These are phyloP conservation scores for Phalacrocorax aristotelis DNA, from an alignment of 2,113 vertebrate species.

Conservation along the genomic window DNA sequence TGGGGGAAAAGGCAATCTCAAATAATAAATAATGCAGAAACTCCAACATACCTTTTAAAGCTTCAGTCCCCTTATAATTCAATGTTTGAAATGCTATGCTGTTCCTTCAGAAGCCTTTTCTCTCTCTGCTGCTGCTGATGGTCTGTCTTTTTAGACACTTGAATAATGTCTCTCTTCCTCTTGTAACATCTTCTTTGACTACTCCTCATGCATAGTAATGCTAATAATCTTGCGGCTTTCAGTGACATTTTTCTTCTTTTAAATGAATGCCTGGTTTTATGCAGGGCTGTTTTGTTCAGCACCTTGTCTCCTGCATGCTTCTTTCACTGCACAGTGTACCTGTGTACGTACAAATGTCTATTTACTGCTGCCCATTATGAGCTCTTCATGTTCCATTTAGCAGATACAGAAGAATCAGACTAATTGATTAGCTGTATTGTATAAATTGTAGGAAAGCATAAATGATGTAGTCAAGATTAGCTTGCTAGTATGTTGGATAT, in stretches of 20 bases:
- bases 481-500: background rate
- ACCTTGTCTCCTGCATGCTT: background rate
- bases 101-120: constrained; percentile 38
- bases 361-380: constrained; percentile 38
- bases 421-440: constrained; percentile 47
- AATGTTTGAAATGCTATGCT: constrained; percentile 43
- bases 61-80: constrained; percentile 36
- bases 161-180: constrained; percentile 57
- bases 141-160: constrained; percentile 56
- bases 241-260: constrained; percentile 46
- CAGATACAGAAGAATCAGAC: background rate
- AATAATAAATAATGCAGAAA: constrained; percentile 65
- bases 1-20: constrained; percentile 37
- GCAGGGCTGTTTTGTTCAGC: constrained; percentile 1
- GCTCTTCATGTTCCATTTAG: constrained; percentile 37
- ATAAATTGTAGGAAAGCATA: constrained; percentile 10
- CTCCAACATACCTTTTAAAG: constrained; percentile 31
- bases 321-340: background rate
- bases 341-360: background rate
- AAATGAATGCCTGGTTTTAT: constrained; percentile 24
- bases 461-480: background rate
- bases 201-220: constrained; percentile 62
- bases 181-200: constrained; percentile 45
- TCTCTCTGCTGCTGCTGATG: constrained; percentile 1
- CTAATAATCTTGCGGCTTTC: constrained; percentile 49